These are phyloP conservation scores for Aepyceros melampus DNA, from an alignment of 2,113 vertebrate species.

Conservation along the genomic window DNA sequence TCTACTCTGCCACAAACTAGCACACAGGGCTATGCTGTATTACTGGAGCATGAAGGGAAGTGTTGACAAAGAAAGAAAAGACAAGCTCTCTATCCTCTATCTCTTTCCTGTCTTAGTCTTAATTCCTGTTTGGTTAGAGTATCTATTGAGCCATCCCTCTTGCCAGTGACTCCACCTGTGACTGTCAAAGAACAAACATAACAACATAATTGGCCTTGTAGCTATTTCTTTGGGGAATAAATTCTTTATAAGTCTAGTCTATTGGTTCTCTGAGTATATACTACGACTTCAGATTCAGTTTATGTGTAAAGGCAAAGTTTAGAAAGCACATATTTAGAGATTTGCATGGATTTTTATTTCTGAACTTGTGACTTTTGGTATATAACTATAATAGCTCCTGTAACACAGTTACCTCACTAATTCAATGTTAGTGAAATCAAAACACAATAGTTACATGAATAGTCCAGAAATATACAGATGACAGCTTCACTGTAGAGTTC, in stretches of 20 bases:
- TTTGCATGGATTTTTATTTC: background rate
- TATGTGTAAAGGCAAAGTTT: background rate
- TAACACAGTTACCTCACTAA: constrained; percentile 56
- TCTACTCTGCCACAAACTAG: background rate
- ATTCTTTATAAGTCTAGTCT: background rate
- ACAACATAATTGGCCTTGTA: background rate
- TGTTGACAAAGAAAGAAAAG: background rate
- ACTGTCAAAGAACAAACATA: background rate
- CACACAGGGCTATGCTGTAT: background rate
- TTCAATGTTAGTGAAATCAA: constrained; percentile 72
- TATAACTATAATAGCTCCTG: constrained; percentile 43
- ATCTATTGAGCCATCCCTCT: background rate
- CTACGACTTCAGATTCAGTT: background rate
- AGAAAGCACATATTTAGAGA: background rate
- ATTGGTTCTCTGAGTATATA: background rate
- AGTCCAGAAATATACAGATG: constrained; percentile 74
- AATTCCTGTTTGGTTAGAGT: background rate
- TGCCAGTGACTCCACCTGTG: background rate
- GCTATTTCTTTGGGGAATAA: background rate
- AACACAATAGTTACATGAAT: constrained; percentile 75
- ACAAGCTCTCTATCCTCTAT: background rate
- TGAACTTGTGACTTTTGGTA: background rate
- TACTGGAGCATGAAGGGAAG: background rate
- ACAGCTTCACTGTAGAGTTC: constrained; percentile 75
- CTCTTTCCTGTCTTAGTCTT: background rate